Percentiles rank a stretch among this genome's conserved stretches.
These are phyloP conservation scores for Pogonocherus hispidulus DNA, from an alignment of 2,888 invertebrate genomes.

Conservation along the genomic window DNA sequence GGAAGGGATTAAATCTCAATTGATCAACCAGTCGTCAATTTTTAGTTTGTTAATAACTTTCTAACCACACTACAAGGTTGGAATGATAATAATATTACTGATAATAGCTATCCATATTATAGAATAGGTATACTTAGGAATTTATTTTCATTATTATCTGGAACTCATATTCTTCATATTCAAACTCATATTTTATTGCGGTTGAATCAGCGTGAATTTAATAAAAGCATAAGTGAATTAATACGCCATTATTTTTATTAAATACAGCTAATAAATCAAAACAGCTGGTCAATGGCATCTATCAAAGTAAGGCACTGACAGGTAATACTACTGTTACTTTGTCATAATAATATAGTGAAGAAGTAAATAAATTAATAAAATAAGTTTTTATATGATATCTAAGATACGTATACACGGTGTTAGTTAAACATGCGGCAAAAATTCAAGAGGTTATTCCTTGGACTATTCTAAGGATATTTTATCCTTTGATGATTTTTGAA, in stretches of 20 bases:
- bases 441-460: no score
- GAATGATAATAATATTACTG: slow-evolving; percentile 5
- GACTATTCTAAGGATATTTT: no score
- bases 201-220: slow-evolving; percentile 29
- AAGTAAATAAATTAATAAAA: no score
- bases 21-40: neutral
- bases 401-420: no score
- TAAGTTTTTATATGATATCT: no score
- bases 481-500: no score
- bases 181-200: slow-evolving; percentile 14
- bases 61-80: slow-evolving; percentile 1
- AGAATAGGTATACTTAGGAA: neutral
- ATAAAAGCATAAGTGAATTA: slow-evolving; percentile 23
- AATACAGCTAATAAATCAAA: slow-evolving; percentile 23
- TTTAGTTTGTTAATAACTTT: no score
- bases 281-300: neutral
- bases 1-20: neutral
- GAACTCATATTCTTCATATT: no score
- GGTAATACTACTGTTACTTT: neutral
- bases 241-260: slow-evolving; percentile 22
- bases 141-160: slow-evolving; percentile 19
- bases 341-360: no score
- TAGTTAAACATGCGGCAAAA: no score
- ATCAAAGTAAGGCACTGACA: neutral
- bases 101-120: slow-evolving; percentile 8